Percentiles rank a stretch among this genome's conserved stretches.
These are phyloP conservation scores for Sebastes wilsoni DNA, from an alignment of 2,797 vertebrate genomes.

Conservation along the genomic window DNA sequence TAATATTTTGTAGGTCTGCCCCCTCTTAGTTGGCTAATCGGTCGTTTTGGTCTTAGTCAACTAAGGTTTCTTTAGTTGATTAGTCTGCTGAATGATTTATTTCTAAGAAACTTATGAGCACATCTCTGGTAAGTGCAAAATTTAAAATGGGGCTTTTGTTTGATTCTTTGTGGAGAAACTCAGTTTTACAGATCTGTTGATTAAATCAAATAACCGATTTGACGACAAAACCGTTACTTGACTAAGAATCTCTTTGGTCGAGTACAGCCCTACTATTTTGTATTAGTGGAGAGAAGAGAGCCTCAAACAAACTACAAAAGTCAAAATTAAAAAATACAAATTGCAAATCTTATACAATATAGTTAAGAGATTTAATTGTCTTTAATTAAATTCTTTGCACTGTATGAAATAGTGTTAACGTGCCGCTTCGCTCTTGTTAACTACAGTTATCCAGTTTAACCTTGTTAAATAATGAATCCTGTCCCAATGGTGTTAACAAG, in stretches of 20 bases:
- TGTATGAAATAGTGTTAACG: not conserved
- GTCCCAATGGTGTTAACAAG: not conserved
- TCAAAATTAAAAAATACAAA: not conserved
- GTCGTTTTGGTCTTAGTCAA: too few species aligned
- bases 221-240: too few species aligned
- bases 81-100: too few species aligned
- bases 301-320: not conserved
- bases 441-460: not conserved
- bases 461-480: not conserved
- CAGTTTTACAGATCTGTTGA: too few species aligned
- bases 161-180: too few species aligned
- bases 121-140: accelerated
- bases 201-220: accelerated
- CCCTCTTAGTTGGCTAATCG: accelerated
- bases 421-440: not conserved
- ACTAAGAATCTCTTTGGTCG: too few species aligned
- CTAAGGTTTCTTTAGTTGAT: too few species aligned
- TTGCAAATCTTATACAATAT: not conserved
- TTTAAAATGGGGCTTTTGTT: accelerated
- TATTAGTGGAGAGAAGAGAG: not conserved
- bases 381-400: not conserved
- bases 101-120: too few species aligned
- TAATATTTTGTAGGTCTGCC: not conserved
- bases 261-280: too few species aligned
- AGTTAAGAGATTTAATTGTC: not conserved